Evolutionary conservation across 1,140 invertebrate genomes (phyloP), one percentile per base, ranked within the genome.

Genomic region (Drosophila novamexicana): DNA sequence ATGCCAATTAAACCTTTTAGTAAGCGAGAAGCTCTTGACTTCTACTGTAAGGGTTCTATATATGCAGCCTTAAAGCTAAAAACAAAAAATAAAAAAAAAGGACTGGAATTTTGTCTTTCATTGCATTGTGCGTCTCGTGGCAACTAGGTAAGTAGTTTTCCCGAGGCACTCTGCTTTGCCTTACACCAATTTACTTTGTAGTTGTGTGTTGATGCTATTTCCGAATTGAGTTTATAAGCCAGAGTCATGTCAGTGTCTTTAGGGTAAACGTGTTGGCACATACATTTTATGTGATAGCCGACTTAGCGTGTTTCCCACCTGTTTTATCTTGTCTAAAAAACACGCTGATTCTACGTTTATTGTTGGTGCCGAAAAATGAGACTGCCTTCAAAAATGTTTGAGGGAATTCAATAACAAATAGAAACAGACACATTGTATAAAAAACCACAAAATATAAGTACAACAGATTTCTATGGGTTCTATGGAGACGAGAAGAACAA

Each of bases 301-400:
- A 14, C 2, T 7, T 42, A 42, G 7, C 6, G 40, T 42, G 7
- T 5, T 42, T n/a, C 14, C n/a, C 12, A 5, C n/a, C n/a, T 42
- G 6, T 14, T 42, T 42, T n/a, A n/a, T 42, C 12, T 39, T 39
- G 37, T 42, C 12, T n/a, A 40, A 40, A 40, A 5, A 40, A 40
- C 22, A 40, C n/a, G 12, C 2, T 4, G 37, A 10, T 8, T 40
- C 8, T 10, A 10, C 37, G 36, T 36, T 9, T 36, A 36, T 36
- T 36, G 3, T 8, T 0, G 36, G 36, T 37, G 18, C 18, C 37
- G 1, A 39, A 39, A 39, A 32, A n/a, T 50, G 29, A 4, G 68
- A 81, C 50, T 79, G 72, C 71, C 79, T 83, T 83, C 79, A 68
- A 83, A 81, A 75, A 63, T 47, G 32, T 71, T 52, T 59, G 37